A percentile compares a stretch with the other conserved stretches of the same genome.
Evolutionary conservation across 64 coral and sea anemone species (phyloP).

Genomic region (Porites lutea): DNA sequence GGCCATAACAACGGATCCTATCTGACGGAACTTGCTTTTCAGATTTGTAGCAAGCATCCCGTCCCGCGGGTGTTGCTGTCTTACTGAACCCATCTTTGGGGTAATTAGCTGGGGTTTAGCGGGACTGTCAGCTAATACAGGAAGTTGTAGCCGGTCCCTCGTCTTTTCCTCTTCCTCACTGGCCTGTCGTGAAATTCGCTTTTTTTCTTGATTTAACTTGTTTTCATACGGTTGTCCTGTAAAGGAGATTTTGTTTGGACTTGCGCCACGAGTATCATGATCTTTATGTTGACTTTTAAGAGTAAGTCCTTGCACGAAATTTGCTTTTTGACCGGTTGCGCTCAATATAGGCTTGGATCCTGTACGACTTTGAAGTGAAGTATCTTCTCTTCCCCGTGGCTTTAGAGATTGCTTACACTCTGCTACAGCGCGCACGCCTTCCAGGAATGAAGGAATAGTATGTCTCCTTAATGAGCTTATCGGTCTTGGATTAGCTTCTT

Average conservation of each 20-base stretch:
- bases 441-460: background rate
- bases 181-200: background rate
- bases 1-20: slow-evolving; percentile 41
- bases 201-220: background rate
- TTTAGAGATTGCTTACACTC: background rate
- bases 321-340: background rate
- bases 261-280: background rate
- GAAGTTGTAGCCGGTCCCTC: background rate
- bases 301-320: background rate
- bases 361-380: background rate
- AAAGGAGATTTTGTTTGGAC: background rate
- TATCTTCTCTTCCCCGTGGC: background rate
- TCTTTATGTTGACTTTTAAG: background rate
- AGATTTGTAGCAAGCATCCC: slow-evolving; percentile 43
- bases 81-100: background rate
- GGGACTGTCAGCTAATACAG: background rate
- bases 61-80: background rate
- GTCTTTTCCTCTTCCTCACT: background rate
- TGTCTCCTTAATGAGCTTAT: background rate
- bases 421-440: background rate
- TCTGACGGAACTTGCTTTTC: slow-evolving; percentile 58
- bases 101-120: background rate
- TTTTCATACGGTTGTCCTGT: background rate
- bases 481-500: background rate
- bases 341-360: background rate